A percentile compares a stretch with the other conserved stretches of the same genome.
Conservation (phyloP, 2,113 vertebrate genomes). For the Pachycephala philippinensis region DNA sequence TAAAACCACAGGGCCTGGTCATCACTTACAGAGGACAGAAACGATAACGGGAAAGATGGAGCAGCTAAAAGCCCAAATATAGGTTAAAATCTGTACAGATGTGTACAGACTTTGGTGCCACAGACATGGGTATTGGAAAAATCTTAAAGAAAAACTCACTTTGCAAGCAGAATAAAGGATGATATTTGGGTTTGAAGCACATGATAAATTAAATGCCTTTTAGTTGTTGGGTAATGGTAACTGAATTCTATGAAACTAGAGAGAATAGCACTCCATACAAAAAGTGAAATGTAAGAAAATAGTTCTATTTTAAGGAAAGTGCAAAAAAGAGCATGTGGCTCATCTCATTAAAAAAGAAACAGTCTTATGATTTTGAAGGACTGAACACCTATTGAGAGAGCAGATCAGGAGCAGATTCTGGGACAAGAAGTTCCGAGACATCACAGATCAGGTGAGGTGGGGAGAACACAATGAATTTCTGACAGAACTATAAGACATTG, state of each 20-base stretch:
- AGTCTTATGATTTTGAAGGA: background rate
- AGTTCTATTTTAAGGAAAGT: background rate
- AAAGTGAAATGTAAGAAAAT: background rate
- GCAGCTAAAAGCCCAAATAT: background rate
- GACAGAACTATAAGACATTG: background rate
- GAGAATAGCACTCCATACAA: background rate
- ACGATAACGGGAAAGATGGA: background rate
- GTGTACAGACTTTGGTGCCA: background rate
- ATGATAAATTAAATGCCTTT: background rate
- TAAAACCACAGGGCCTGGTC: background rate
- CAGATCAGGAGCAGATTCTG: background rate
- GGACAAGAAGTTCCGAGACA: background rate
- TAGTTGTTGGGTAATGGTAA: background rate
- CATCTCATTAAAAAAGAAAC: background rate
- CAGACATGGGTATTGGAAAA: background rate
- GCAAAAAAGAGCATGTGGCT: background rate
- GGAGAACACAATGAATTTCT: background rate
- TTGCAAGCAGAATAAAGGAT: background rate
- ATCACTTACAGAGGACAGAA: background rate
- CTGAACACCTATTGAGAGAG: background rate
- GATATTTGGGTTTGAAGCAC: background rate
- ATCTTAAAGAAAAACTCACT: background rate
- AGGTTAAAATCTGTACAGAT: background rate
- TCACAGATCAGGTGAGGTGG: accelerated
- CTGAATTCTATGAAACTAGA: background rate